Percentiles rank a stretch among this genome's conserved stretches.
Evolutionary conservation across 2,113 vertebrate species (phyloP).

Genomic region (Callipepla squamata): DNA sequence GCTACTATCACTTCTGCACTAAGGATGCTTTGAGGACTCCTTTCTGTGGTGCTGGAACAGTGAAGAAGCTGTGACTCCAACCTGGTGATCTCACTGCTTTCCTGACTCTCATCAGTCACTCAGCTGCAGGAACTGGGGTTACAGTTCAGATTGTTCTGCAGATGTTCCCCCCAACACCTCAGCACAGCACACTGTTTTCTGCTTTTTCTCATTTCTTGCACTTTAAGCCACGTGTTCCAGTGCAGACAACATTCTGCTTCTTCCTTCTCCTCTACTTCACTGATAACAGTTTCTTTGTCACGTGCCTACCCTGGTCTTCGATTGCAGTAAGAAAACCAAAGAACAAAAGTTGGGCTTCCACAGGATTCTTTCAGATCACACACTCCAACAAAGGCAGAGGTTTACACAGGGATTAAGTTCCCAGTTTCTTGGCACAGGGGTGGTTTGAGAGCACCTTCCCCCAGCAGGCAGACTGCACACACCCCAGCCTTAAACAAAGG

Average conservation of each 20-base stretch:
- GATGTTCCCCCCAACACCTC: neutral
- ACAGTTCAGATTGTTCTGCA: neutral
- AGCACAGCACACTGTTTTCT: neutral
- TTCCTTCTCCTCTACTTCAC: neutral
- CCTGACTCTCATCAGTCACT: neutral
- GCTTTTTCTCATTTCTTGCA: neutral
- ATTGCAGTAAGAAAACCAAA: neutral
- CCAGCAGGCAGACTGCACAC: neutral
- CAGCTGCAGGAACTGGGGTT: neutral
- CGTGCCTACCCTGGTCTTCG: neutral
- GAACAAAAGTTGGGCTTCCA: neutral
- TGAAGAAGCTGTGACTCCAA: neutral
- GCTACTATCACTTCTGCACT: accelerated
- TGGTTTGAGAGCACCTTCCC: neutral
- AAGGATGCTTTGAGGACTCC: neutral
- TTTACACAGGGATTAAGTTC: neutral
- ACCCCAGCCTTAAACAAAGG: neutral
- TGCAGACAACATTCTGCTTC: neutral
- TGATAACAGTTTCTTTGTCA: neutral
- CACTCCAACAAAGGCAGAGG: neutral
- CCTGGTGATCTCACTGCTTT: neutral
- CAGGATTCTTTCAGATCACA: neutral
- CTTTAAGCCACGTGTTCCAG: neutral
- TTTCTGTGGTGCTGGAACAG: neutral
- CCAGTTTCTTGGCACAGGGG: neutral